Conservation (phyloP, 2,888 invertebrate species). For the Nesidiocoris tenuis region DNA sequence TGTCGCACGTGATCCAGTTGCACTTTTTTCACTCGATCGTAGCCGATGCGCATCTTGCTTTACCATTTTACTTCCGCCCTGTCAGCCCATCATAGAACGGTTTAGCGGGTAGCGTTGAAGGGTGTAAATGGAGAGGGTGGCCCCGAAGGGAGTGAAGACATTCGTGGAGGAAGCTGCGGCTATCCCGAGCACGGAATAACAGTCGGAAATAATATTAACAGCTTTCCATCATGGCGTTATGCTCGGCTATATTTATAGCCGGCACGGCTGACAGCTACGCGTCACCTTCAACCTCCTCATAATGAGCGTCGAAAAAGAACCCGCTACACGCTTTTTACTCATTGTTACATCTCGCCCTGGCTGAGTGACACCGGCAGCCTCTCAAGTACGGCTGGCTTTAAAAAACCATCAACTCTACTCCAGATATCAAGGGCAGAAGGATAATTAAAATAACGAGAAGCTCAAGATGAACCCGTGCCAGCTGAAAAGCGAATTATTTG, state of each 20-base stretch:
- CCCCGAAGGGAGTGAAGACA: no score
- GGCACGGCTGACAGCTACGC: slow-evolving; percentile 9
- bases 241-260: slow-evolving; percentile 17
- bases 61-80: neutral
- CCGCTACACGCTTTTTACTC: neutral
- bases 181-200: slow-evolving; percentile 18
- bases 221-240: slow-evolving; percentile 3
- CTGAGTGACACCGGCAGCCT: no score
- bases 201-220: slow-evolving; percentile 21
- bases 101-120: slow-evolving; percentile 1
- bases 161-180: no score
- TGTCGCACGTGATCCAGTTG: neutral
- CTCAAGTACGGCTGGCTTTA: no score
- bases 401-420: no score
- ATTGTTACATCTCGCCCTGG: slow-evolving; percentile 10
- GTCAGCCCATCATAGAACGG: slow-evolving; percentile 1
- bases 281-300: slow-evolving; percentile 17
- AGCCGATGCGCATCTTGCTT: neutral
- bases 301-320: slow-evolving; percentile 13
- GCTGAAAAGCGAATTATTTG: no score
- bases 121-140: neutral
- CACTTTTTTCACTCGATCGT: neutral
- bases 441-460: no score
- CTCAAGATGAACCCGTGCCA: no score
- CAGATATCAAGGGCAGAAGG: no score